Evolutionary conservation across 2,888 invertebrate species (phyloP), one percentile per base, ranked within the genome.

Genomic region (Drosophila mercatorum): DNA sequence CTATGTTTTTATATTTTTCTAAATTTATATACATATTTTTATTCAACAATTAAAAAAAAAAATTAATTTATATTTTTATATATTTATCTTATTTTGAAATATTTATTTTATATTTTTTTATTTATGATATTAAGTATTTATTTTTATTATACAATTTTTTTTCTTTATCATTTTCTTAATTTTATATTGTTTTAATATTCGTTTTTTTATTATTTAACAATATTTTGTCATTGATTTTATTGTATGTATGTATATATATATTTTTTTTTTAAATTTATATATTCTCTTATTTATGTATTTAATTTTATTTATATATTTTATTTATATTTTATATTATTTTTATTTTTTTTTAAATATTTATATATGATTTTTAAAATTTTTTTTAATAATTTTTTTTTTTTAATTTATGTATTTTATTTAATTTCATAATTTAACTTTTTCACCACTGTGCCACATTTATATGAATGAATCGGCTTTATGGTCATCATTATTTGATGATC

Each of bases 391-490:
- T 44, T 11, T 26, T 28, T 40, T 14, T 22, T 4, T 40, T 22
- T 22, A 22, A 22, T 22, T 1, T 22, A 22, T 22, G 26, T 26
- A 38, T 10, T 22, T 22, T 7, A 5, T 43, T 56, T 22, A 0
- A 17, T 47, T 28, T 28, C 2, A 14, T 31, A 28, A n/a, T 49
- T 3, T 28, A 28, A 26, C 0, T 8, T 38, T 8, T 38, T 36
- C 6, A 38, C 36, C 51, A 51, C 34, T 51, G 51, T 51, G 2
- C 34, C 8, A 14, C 3, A 57, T 28, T n/a, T 44, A 51, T 55
- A 26, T 63, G 28, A 64, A 72, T 74, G 73, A 74, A 73, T 73
- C 38, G n/a, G 26, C 11, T 36, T 58, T 41, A 53, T 46, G 52
- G 17, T 12, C 41, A 26, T 63, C 34, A 34, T 10, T 22, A 44